Conservation (phyloP, 92 coral and sea anemone genomes). For the Anthopleura xanthogrammica region DNA sequence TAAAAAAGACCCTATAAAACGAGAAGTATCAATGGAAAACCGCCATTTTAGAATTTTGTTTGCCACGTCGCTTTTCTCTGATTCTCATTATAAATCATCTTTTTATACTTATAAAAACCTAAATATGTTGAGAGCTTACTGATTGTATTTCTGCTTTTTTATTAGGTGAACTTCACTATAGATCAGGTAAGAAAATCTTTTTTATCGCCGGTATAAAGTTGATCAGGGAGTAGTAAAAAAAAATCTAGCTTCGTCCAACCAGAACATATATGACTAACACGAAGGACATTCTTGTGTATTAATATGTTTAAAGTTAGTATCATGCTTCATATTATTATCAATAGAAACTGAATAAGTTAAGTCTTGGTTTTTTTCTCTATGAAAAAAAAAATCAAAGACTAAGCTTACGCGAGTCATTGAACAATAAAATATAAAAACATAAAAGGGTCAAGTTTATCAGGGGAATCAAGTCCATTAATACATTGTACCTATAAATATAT, state of each 20-base stretch:
- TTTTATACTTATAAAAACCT: neutral
- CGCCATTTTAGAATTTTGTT: neutral
- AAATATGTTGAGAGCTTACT: neutral
- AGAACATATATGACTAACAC: neutral
- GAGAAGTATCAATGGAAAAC: neutral
- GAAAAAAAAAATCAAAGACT: no score
- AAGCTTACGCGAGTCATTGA: no score
- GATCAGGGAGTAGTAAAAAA: neutral
- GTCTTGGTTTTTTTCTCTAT: no score
- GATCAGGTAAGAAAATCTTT: constrained; percentile 79
- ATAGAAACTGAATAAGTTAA: no score
- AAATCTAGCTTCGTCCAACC: neutral
- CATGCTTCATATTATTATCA: no score
- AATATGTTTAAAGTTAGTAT: neutral
- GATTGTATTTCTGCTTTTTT: constrained; percentile 4
- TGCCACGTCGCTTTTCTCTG: neutral
- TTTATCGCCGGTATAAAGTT: neutral
- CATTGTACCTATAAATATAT: no score
- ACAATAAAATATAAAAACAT: no score
- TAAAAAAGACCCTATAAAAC: neutral
- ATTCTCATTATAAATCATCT: neutral
- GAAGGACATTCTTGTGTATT: neutral
- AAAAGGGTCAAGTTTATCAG: no score
- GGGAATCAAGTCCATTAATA: no score
- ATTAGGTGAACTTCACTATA: constrained; percentile 93